Percentiles rank a stretch among this genome's conserved stretches.
Evolutionary conservation across 2,888 invertebrate species (phyloP).

Genomic region (Invenusta paracnida): DNA sequence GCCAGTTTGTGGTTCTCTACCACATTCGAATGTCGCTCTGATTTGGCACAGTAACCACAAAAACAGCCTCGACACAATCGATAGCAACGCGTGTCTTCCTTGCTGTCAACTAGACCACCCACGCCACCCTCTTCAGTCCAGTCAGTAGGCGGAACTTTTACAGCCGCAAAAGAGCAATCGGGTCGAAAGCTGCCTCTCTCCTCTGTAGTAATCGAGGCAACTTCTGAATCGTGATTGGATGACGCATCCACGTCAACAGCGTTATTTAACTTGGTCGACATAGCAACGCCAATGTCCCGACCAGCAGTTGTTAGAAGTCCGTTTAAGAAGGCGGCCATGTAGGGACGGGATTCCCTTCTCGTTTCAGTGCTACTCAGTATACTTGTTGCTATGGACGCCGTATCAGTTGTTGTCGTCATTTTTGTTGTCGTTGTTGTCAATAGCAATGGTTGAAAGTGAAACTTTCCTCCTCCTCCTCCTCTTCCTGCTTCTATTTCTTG

Average conservation of each 20-base stretch:
- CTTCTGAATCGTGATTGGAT: not conserved
- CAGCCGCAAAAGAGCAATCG: too few relatives aligned
- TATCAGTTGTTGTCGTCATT: not conserved
- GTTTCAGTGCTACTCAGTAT: not conserved
- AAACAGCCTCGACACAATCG: not conserved
- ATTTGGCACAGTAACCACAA: not conserved
- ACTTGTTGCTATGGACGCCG: not conserved
- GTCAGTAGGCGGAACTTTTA: too few relatives aligned
- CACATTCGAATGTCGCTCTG: not conserved
- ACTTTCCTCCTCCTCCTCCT: too few relatives aligned
- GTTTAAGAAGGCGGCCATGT: not conserved
- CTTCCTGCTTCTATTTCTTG: not conserved
- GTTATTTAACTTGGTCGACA: not conserved
- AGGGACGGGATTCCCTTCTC: not conserved
- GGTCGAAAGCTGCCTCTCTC: too few relatives aligned
- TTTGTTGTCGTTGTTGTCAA: too few relatives aligned
- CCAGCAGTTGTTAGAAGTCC: not conserved
- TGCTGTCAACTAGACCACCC: not conserved
- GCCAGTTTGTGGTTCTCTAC: not conserved
- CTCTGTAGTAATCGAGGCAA: not conserved
- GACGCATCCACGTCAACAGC: not conserved
- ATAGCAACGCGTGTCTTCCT: not conserved
- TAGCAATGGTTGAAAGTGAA: too few relatives aligned
- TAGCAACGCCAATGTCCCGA: not conserved
- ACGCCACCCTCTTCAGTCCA: not conserved